A percentile compares a stretch with the other conserved stretches of the same genome.
Conservation (phyloP, 2,113 vertebrate species). For the Struthidea cinerea region DNA sequence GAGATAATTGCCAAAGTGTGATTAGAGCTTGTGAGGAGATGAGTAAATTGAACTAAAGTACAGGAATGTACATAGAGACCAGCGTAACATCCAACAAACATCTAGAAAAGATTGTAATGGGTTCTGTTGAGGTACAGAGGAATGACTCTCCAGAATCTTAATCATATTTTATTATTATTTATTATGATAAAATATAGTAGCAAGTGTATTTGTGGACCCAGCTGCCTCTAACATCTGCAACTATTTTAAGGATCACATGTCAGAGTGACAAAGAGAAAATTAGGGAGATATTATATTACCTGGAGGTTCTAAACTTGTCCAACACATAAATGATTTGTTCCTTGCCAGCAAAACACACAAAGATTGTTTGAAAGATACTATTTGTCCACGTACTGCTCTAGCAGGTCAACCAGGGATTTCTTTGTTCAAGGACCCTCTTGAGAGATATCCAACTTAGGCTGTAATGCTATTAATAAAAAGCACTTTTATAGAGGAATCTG, state of each 20-base stretch:
- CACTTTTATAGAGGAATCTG: not conserved
- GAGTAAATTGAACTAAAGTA: not conserved
- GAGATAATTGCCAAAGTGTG: not conserved
- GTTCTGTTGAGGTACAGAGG: not conserved
- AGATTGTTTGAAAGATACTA: not conserved
- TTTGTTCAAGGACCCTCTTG: not conserved
- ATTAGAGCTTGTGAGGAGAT: not conserved
- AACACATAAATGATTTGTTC: not conserved
- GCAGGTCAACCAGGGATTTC: not conserved
- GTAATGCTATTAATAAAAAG: not conserved
- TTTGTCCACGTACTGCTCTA: not conserved
- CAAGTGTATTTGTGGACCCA: not conserved
- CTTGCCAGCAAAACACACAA: not conserved
- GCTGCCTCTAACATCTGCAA: not conserved
- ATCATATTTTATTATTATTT: not conserved
- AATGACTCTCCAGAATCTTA: not conserved
- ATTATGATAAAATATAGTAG: not conserved
- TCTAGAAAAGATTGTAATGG: not conserved
- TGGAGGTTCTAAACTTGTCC: not conserved
- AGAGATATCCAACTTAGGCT: not conserved
- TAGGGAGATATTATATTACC: not conserved
- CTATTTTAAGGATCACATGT: not conserved
- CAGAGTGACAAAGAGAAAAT: not conserved
- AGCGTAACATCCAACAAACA: not conserved
- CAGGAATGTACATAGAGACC: not conserved